Evolutionary conservation across 1,140 invertebrate genomes (phyloP).

Genomic region (Spodoptera frugiperda): DNA sequence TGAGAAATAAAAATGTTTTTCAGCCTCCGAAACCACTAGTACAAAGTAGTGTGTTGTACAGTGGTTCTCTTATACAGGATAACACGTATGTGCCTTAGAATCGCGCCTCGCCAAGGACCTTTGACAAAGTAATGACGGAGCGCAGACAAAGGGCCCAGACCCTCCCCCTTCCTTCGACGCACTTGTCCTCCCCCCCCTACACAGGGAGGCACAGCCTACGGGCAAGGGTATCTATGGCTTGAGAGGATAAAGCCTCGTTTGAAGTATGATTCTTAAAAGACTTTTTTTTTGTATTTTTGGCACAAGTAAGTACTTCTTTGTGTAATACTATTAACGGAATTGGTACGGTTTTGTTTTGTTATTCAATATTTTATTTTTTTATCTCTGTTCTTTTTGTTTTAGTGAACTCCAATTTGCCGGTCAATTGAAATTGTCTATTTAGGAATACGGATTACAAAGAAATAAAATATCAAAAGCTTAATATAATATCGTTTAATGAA

Average conservation of each 20-base stretch:
- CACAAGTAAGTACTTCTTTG: conserved; percentile 23
- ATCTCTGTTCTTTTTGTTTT: no score
- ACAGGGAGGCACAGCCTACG: conserved; percentile 50
- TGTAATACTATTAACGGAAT: conserved; percentile 7
- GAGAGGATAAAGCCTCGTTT: conserved; percentile 59
- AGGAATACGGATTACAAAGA: no score
- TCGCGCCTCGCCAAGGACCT: conserved; percentile 71
- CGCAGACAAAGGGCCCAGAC: conserved; percentile 65
- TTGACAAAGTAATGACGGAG: conserved; percentile 80
- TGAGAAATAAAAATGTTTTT: conserved; percentile 46
- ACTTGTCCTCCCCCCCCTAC: conserved; percentile 44
- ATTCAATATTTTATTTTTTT: neutral
- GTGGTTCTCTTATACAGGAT: conserved; percentile 44
- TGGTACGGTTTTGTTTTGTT: neutral
- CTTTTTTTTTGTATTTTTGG: conserved; percentile 43
- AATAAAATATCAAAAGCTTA: no score
- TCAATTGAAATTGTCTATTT: neutral
- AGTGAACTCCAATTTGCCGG: neutral
- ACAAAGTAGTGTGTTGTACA: conserved; percentile 51
- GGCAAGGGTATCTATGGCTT: conserved; percentile 59
- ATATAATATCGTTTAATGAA: no score
- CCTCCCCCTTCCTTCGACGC: conserved; percentile 50
- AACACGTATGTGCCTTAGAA: conserved; percentile 56
- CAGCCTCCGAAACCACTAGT: conserved; percentile 42
- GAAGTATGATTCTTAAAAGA: conserved; percentile 49